Percentiles rank a stretch among this genome's conserved stretches.
Evolutionary conservation across 53 echinoderm and acorn worm species (phyloP).

Genomic region (Actinopyga echinites): DNA sequence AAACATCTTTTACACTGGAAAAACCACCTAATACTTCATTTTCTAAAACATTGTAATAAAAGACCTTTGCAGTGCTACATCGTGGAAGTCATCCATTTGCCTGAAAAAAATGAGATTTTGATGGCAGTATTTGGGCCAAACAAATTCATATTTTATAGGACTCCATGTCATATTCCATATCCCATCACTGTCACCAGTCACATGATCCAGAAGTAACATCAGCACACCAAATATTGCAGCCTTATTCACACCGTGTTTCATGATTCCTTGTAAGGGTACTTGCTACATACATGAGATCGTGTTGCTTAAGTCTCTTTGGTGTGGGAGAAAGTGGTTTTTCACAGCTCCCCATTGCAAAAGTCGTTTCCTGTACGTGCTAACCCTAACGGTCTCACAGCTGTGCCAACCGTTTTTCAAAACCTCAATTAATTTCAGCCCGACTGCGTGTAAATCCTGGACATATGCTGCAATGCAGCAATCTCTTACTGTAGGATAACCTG

Average conservation of each 20-base stretch:
- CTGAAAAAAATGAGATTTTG: no score
- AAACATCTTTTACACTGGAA: no score
- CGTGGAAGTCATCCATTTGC: no score
- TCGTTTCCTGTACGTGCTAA: constrained; percentile 32
- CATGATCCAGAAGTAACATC: constrained; percentile 17
- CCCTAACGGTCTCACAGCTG: constrained; percentile 41
- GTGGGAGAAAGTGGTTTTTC: constrained; percentile 33
- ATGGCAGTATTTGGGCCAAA: no score
- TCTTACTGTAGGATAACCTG: no score
- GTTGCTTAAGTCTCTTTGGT: constrained; percentile 15
- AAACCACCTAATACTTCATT: no score
- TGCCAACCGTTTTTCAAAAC: constrained; percentile 27
- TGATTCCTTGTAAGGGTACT: constrained; percentile 14
- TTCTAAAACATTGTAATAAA: no score
- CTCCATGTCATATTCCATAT: background rate
- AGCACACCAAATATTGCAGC: background rate
- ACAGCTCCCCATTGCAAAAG: constrained; percentile 21
- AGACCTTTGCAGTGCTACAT: no score
- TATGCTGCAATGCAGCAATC: background rate
- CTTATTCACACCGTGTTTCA: constrained; percentile 11
- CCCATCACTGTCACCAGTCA: background rate
- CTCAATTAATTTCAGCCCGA: constrained; percentile 41
- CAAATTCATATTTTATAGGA: no score
- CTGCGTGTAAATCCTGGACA: constrained; percentile 5
- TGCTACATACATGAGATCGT: constrained; percentile 2